These are phyloP conservation scores for Corticium candelabrum DNA, from an alignment of 37 sponge, comb jelly and placozoan species.

Conservation along the genomic window DNA sequence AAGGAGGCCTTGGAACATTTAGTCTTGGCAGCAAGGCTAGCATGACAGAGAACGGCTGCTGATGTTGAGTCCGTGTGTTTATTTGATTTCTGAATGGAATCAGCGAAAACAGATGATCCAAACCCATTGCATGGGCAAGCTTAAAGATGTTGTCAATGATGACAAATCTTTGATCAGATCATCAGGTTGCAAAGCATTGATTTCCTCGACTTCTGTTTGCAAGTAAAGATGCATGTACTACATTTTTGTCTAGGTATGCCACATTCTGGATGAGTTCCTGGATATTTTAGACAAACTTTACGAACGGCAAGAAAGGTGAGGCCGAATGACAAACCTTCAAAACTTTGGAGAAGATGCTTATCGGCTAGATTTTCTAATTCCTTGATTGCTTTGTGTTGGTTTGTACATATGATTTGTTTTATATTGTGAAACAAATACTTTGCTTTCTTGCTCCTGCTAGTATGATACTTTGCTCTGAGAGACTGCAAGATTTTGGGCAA, in stretches of 20 bases:
- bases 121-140: neutral
- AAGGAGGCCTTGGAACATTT: neutral
- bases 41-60: neutral
- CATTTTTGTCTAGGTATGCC: constrained; percentile 1
- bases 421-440: constrained; percentile 15
- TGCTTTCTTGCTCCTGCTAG: constrained; percentile 11
- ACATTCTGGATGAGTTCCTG: constrained; percentile 8
- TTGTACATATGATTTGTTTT: too few species aligned
- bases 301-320: constrained; percentile 6
- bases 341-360: neutral
- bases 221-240: constrained; percentile 16
- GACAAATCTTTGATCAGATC: neutral
- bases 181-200: constrained; percentile 2
- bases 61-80: neutral
- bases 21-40: neutral
- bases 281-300: constrained; percentile 17
- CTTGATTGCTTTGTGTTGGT: neutral
- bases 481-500: constrained; percentile 3
- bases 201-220: constrained; percentile 22
- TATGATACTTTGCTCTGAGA: constrained; percentile 3
- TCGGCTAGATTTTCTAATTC: neutral
- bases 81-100: constrained; percentile 8
- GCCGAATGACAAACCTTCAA: constrained; percentile 14
- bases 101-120: neutral
- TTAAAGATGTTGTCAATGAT: neutral